Percentiles rank a stretch among this genome's conserved stretches.
Conservation (phyloP, 2,113 vertebrate genomes). For the Grantiella picta region DNA sequence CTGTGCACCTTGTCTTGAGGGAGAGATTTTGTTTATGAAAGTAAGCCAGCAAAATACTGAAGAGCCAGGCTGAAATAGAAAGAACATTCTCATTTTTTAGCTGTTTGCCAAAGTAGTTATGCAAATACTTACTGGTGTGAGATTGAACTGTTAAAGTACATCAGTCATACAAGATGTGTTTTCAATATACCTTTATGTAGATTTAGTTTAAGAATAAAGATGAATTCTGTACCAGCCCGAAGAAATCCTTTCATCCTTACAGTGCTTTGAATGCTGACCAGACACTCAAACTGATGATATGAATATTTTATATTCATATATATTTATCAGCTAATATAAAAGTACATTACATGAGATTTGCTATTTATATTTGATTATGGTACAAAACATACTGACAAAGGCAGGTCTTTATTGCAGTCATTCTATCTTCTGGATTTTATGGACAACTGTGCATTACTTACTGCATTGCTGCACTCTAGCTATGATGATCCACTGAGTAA, state of each 20-base stretch:
- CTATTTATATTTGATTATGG: not conserved
- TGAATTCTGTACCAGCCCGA: not conserved
- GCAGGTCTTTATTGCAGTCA: not conserved
- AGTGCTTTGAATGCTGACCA: not conserved
- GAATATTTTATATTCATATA: not conserved
- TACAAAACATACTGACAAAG: not conserved
- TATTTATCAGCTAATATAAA: not conserved
- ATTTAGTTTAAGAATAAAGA: not conserved
- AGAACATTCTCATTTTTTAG: not conserved
- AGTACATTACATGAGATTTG: not conserved
- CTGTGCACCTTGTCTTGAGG: not conserved
- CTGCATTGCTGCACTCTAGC: not conserved
- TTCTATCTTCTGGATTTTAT: not conserved
- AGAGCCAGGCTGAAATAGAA: not conserved
- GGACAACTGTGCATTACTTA: not conserved
- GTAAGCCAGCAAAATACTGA: not conserved
- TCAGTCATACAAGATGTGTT: not conserved
- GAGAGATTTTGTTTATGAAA: not conserved
- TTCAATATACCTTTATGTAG: not conserved
- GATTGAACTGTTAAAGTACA: not conserved
- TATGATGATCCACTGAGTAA: not conserved
- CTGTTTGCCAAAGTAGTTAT: not conserved
- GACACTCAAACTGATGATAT: not conserved
- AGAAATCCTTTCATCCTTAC: not conserved
- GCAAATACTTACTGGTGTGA: not conserved